Base-by-base conservation (phyloP, 2,888 invertebrate genomes). In the Stratiomys singularior region DNA sequence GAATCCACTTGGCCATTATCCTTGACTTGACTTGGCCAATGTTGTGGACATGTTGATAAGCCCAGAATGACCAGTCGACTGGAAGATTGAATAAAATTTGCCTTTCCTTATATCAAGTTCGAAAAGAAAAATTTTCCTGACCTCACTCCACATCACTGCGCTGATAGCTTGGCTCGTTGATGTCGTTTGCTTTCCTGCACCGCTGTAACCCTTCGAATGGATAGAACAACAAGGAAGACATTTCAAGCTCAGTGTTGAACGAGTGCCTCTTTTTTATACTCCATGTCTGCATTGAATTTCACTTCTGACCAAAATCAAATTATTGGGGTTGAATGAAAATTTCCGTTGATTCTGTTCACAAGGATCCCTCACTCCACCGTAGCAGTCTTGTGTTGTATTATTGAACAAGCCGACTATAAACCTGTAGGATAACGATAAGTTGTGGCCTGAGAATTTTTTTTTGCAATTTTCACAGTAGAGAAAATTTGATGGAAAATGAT, bases 21-120 rank as follows among this genome's bases (percentile, higher is more conserved):
- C 80, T 80, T 77, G 74, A 80, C 72, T 77, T 76, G 63, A 76
- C 77, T 79, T 60, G 79, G 71, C 77, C 80, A 80, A 78, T 81
- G 79, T 79, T 81, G 81, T 79, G 80, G 78, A 81, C 78, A 81
- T 80, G 77, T 81, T 82, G 82, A 82, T 82, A 82, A 82, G 82
- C 81, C 79, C 79, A 72, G 76, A 81, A 82, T 80, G 77, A 77
- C 79, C 84, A 85, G 81, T 85, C 86, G 84, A 82, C 85, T 85
- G 85, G 86, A 85, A 85, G 86, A 85, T 86, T 86, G 85, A 86
- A 85, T 86, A 86, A 85, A 85, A 85, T 85, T 85, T 85, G 86
- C 82, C 83, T 86, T 84, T 74, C 60, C 78, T 79, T 67, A 44
- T 46, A 64, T 23, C 37, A n/a, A n/a, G 18, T 13, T 9, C 37